phyloP scores from a whole-genome alignment of 37 sponge, comb jelly and placozoan species.

The Chondrilla cf. caribensis region DNA sequence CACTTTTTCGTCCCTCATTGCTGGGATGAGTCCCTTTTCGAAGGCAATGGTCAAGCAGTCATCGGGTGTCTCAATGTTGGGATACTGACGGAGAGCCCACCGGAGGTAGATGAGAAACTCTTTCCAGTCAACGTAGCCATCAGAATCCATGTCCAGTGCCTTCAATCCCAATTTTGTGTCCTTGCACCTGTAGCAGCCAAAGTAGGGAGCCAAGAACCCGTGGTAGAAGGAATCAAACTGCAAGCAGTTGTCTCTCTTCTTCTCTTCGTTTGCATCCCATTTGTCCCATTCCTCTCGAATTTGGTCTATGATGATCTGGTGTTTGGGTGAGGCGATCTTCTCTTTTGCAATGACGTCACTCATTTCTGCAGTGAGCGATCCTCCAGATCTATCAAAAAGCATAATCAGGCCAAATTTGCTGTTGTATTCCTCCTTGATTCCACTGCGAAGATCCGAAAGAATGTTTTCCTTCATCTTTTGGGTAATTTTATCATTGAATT shows the following conservation, averaged over 20 bases:
- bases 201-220: conserved; percentile 86
- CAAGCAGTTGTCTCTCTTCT: conserved; percentile 45
- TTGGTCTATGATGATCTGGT: conserved; percentile 55
- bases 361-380: conserved; percentile 62
- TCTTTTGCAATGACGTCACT: conserved; percentile 38
- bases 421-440: conserved; percentile 86
- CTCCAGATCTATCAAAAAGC: conserved; percentile 81
- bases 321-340: conserved; percentile 16
- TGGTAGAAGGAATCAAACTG: conserved; percentile 79
- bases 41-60: conserved; percentile 61
- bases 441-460: conserved; percentile 51
- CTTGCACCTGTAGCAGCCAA: conserved; percentile 81
- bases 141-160: conserved; percentile 82
- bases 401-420: conserved; percentile 63
- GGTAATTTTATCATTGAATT: conserved; percentile 64
- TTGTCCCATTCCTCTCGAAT: conserved; percentile 65
- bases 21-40: conserved; percentile 79
- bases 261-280: conserved; percentile 58
- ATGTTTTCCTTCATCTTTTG: conserved; percentile 70
- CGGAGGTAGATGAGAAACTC: conserved; percentile 80
- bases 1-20: conserved; percentile 70
- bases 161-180: conserved; percentile 51
- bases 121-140: conserved; percentile 76
- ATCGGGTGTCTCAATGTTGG: conserved; percentile 36
- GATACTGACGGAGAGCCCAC: conserved; percentile 84